These are phyloP conservation scores for Bombus breviceps DNA, from an alignment of 1,140 invertebrate species.

Conservation along the genomic window DNA sequence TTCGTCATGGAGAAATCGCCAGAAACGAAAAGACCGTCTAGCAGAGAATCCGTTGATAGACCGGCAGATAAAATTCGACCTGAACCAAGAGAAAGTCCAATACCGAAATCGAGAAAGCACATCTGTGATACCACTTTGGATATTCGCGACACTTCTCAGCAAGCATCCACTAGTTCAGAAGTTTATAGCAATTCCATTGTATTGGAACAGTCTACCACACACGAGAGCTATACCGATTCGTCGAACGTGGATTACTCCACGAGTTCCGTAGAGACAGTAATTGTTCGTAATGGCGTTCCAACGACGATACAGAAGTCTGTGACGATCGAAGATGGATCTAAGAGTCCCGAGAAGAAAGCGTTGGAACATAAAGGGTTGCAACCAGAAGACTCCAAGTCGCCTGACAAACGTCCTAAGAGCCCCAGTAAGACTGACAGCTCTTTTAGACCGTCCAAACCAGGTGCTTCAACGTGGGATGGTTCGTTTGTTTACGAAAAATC, in stretches of 20 bases:
- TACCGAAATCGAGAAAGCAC: conserved; percentile 43
- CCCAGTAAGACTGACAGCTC: conserved; percentile 31
- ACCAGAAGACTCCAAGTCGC: background rate
- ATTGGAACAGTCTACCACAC: conserved; percentile 62
- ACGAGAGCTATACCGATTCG: conserved; percentile 68
- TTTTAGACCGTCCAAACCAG: conserved; percentile 56
- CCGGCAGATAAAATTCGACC: background rate
- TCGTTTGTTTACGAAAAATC: conserved; percentile 63
- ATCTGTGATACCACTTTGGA: conserved; percentile 59
- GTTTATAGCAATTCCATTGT: conserved; percentile 56
- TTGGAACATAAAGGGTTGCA: background rate
- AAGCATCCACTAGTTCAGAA: conserved; percentile 62
- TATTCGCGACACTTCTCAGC: conserved; percentile 46
- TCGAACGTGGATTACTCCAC: conserved; percentile 67
- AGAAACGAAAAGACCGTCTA: conserved; percentile 51
- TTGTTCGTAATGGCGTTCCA: conserved; percentile 73
- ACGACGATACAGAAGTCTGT: conserved; percentile 48
- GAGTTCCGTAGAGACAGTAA: conserved; percentile 72
- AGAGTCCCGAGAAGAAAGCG: conserved; percentile 30
- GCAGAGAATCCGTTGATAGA: conserved; percentile 55
- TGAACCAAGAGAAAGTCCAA: conserved; percentile 8
- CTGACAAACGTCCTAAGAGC: conserved; percentile 11
- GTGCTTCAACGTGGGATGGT: conserved; percentile 65
- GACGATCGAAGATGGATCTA: conserved; percentile 47
- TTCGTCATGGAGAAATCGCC: conserved; percentile 79